These are phyloP conservation scores for Drosophila grimshawi DNA, from an alignment of 1,140 invertebrate species.

Conservation along the genomic window DNA sequence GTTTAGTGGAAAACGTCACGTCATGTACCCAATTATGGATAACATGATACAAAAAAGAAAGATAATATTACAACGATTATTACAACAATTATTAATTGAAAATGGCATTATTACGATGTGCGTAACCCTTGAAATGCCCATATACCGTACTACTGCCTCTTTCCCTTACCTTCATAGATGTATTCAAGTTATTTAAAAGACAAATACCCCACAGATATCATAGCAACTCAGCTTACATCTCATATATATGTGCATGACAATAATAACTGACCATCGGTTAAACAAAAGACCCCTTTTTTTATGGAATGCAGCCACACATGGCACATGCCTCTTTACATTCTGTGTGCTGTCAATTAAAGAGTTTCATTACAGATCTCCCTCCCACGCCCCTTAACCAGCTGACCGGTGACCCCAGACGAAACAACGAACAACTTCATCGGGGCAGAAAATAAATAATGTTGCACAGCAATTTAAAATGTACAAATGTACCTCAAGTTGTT, in stretches of 20 bases:
- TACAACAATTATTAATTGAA: too few species aligned
- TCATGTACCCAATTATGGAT: too few species aligned
- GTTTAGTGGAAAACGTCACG: too few species aligned
- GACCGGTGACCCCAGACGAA: conserved; percentile 53
- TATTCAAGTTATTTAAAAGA: background rate
- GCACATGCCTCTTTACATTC: conserved; percentile 23
- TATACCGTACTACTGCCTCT: too few species aligned
- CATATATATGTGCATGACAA: background rate
- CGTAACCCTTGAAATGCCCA: too few species aligned
- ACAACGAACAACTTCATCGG: conserved; percentile 68
- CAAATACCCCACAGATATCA: background rate
- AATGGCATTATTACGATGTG: too few species aligned
- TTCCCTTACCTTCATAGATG: too few species aligned
- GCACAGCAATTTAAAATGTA: conserved; percentile 14
- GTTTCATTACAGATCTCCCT: conserved; percentile 49
- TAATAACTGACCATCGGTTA: background rate
- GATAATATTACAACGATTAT: too few species aligned
- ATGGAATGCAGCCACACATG: background rate
- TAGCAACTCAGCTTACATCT: background rate
- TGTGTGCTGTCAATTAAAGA: conserved; percentile 52
- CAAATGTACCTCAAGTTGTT: conserved; percentile 49
- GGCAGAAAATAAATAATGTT: conserved; percentile 42
- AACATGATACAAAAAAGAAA: too few species aligned
- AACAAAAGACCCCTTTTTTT: background rate
- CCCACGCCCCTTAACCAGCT: background rate